These are phyloP conservation scores for Leucophenga maculata DNA, from an alignment of 2,888 invertebrate genomes.

Conservation along the genomic window DNA sequence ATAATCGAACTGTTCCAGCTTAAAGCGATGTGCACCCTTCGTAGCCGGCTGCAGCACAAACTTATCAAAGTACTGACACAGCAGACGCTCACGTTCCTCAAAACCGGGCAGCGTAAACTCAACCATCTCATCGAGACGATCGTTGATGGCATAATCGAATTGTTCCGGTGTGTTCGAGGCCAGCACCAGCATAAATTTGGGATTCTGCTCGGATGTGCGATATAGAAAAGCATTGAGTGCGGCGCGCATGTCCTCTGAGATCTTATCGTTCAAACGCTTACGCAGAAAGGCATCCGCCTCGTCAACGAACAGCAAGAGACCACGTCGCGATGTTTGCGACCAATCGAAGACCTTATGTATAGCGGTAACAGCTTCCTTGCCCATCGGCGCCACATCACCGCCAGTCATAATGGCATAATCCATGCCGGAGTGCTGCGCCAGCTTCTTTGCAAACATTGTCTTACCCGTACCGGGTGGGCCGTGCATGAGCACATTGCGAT, in stretches of 20 bases:
- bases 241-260: slow-evolving; percentile 95
- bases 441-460: slow-evolving; percentile 76
- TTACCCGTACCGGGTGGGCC: slow-evolving; percentile 88
- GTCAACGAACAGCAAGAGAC: slow-evolving; percentile 95
- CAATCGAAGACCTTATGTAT: slow-evolving; percentile 98
- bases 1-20: slow-evolving; percentile 96
- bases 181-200: slow-evolving; percentile 96
- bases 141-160: slow-evolving; percentile 99
- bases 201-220: slow-evolving; percentile 97
- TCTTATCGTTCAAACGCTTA: slow-evolving; percentile 90
- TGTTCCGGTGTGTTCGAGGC: slow-evolving; percentile 99
- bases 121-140: slow-evolving; percentile 96
- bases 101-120: slow-evolving; percentile 92
- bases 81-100: slow-evolving; percentile 94
- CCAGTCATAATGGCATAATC: slow-evolving; percentile 99
- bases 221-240: slow-evolving; percentile 98
- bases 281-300: slow-evolving; percentile 98
- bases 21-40: slow-evolving; percentile 87
- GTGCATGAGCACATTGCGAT: slow-evolving; percentile 96
- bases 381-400: slow-evolving; percentile 98
- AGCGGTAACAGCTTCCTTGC: slow-evolving; percentile 96
- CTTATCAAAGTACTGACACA: slow-evolving; percentile 95
- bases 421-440: slow-evolving; percentile 97
- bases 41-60: slow-evolving; percentile 93
- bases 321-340: slow-evolving; percentile 86